Base-by-base conservation (phyloP, 2,888 invertebrate species). In the Hemicrepidius hirtus region DNA sequence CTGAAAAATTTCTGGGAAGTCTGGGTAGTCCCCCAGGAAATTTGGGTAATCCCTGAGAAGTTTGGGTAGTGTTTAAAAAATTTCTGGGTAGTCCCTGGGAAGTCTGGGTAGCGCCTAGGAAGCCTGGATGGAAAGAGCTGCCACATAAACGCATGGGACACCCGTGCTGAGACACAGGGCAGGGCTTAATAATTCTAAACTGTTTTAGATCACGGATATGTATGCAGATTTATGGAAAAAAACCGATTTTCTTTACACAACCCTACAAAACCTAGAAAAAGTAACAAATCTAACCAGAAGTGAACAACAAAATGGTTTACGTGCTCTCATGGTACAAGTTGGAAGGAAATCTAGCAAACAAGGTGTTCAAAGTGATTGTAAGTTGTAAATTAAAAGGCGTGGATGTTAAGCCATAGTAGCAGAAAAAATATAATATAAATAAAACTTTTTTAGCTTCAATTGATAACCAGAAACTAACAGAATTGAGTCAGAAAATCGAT, bases 181-280 rank as follows among this genome's bases (percentile, higher is more conserved):
- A n/a, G n/a, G n/a, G n/a, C n/a, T n/a, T n/a, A n/a, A n/a, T n/a
- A n/a, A n/a, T n/a, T n/a, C n/a, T n/a, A n/a, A n/a, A 12, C 35
- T 64, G 64, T 78, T 77, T 64, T 78, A 92, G 91, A 89, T 91
- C 41, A 89, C 89, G 78, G 91, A 91, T 75, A 90, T 91, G 80
- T 91, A 91, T 81, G 88, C 90, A 41, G 91, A 92, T 78, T 87
- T 91, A 65, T 90, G 90, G 89, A 89, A 89, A 65, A 87, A 89
- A 10, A 87, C 89, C 0, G 82, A 88, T 62, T 83, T 87, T 35
- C 80, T 89, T n/a, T 87, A 88, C 76, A 67, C 71, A 7, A 78
- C 73, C 35, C 28, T 82, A 68, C 65, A 55, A 76, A 79, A 46
- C 72, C 75, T 81, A 12, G 77, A 78, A 44, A 81, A 78, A 41